Evolutionary conservation across 2,113 vertebrate genomes (phyloP).

Genomic region (Naja naja): DNA sequence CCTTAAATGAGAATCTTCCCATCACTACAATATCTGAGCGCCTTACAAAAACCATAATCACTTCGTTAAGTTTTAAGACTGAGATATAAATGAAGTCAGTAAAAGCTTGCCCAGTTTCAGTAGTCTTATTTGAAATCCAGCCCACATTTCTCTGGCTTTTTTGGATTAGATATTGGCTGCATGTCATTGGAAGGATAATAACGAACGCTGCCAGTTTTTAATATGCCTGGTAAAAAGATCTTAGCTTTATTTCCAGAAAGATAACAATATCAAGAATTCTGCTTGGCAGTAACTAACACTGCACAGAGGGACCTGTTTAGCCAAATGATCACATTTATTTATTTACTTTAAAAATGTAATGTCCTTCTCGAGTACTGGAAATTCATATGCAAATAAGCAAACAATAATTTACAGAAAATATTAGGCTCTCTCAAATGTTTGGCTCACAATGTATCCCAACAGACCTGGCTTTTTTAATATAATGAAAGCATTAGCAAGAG

Average conservation of each 20-base stretch:
- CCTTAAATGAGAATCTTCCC: conserved; percentile 18
- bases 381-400: not conserved
- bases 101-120: conserved; percentile 1
- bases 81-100: conserved; percentile 1
- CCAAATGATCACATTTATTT: not conserved
- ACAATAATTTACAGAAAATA: not conserved
- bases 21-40: not conserved
- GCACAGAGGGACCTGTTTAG: not conserved
- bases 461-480: not conserved
- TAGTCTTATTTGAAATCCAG: conserved; percentile 29
- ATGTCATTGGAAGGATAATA: not conserved
- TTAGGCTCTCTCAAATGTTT: not conserved
- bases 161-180: not conserved
- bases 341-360: conserved; percentile 2
- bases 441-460: not conserved
- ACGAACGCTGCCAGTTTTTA: not conserved
- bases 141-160: not conserved
- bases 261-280: conserved; percentile 4
- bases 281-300: not conserved
- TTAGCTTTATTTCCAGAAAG: not conserved
- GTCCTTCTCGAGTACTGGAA: not conserved
- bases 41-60: conserved; percentile 40
- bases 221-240: not conserved
- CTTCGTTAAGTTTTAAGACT: conserved; percentile 10
- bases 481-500: not conserved